These are phyloP conservation scores for Cebidichthys violaceus DNA, from an alignment of 2,113 vertebrate genomes.

Conservation along the genomic window DNA sequence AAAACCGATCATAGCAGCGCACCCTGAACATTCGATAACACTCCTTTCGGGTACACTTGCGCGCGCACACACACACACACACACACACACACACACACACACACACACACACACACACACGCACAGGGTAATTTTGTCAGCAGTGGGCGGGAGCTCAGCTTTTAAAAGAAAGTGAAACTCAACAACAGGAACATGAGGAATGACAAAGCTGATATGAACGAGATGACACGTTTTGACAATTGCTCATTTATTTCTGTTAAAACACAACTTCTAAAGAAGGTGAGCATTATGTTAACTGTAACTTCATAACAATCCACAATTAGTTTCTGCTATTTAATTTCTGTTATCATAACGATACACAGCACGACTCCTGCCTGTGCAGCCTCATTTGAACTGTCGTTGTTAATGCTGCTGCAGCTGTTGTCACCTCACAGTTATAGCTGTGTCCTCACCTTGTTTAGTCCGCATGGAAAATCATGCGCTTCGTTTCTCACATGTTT, in stretches of 20 bases:
- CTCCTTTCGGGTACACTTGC: slow-evolving; percentile 27
- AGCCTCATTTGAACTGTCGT: slow-evolving; percentile 34
- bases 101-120: neutral
- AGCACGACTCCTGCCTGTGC: neutral
- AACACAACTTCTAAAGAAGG: neutral
- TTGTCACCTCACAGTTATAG: slow-evolving; percentile 69
- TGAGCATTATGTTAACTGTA: neutral
- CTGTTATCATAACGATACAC: neutral
- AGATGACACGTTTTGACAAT: slow-evolving; percentile 53
- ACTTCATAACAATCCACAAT: too few relatives aligned
- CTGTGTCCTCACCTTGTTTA: slow-evolving; percentile 54
- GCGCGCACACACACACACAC: neutral
- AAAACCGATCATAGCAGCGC: slow-evolving; percentile 64
- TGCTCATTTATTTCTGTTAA: neutral
- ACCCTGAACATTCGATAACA: slow-evolving; percentile 44
- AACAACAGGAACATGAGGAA: slow-evolving; percentile 1
- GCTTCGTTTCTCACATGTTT: slow-evolving; percentile 39
- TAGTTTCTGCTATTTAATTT: neutral
- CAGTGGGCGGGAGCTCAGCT: slow-evolving; percentile 37
- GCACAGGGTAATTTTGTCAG: neutral
- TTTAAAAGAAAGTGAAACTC: slow-evolving; percentile 75
- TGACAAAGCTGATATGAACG: slow-evolving; percentile 38
- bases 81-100: slow-evolving; percentile 2
- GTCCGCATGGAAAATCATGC: slow-evolving; percentile 51
- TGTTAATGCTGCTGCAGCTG: slow-evolving; percentile 62